These are phyloP conservation scores for Phyllotreta striolata DNA, from an alignment of 2,888 invertebrate genomes.

Conservation along the genomic window DNA sequence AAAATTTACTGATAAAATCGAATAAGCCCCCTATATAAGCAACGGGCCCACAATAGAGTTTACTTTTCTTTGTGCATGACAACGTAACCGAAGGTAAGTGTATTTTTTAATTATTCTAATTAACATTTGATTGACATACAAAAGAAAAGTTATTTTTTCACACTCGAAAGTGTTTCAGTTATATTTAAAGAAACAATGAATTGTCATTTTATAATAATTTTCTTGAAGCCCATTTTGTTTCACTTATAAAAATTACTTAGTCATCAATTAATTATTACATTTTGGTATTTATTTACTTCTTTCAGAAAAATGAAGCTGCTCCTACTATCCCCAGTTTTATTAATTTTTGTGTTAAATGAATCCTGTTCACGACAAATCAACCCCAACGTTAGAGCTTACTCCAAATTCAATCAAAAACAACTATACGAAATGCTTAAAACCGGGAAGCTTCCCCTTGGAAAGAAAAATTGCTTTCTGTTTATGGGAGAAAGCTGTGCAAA, in stretches of 20 bases:
- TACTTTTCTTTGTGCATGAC: neutral
- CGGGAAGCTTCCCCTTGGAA: neutral
- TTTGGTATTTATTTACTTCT: slow-evolving; percentile 6
- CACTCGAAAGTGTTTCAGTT: no score
- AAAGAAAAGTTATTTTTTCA: no score
- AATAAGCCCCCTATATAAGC: slow-evolving; percentile 21
- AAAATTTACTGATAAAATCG: slow-evolving; percentile 26
- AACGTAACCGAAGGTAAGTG: no score
- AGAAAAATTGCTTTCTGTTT: slow-evolving; percentile 13
- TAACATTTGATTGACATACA: no score
- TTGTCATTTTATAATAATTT: no score
- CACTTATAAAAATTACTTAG: neutral
- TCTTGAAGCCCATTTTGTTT: no score
- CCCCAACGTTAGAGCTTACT: neutral
- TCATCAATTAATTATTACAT: neutral
- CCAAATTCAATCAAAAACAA: neutral
- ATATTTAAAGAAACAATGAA: no score
- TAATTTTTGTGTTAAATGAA: neutral
- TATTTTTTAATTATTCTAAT: no score
- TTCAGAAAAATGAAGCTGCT: slow-evolving; percentile 19
- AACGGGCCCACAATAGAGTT: slow-evolving; percentile 5
- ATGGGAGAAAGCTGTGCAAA: slow-evolving; percentile 15
- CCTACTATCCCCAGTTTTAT: slow-evolving; percentile 7
- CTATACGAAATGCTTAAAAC: neutral
- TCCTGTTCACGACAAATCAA: slow-evolving; percentile 6